Conservation (phyloP, 2,888 invertebrate genomes). For the Caenorhabditis angaria region DNA sequence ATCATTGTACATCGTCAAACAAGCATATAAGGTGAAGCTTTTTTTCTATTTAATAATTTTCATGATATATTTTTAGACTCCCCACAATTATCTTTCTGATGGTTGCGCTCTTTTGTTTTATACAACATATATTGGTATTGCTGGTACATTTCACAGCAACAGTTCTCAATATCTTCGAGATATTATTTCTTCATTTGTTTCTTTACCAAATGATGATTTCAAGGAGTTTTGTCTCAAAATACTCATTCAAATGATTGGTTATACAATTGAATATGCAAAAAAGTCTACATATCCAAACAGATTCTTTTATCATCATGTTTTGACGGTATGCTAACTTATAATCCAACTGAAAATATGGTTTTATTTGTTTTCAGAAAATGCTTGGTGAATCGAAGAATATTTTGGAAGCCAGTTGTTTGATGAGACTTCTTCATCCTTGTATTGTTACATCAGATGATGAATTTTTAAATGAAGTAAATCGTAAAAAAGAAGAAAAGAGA, state of each 20-base stretch:
- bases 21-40: constrained; percentile 41
- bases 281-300: constrained; percentile 21
- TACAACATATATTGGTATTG: constrained; percentile 86
- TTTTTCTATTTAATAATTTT: background rate
- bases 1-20: constrained; percentile 42
- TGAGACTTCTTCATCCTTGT: constrained; percentile 33
- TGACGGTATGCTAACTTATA: too few species aligned
- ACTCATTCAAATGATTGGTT: constrained; percentile 44
- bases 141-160: constrained; percentile 84
- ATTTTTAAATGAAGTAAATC: constrained; percentile 37
- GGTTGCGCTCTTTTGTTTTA: constrained; percentile 89
- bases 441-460: constrained; percentile 22
- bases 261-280: constrained; percentile 39
- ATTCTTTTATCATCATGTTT: constrained; percentile 32
- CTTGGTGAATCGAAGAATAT: constrained; percentile 33
- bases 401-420: constrained; percentile 20
- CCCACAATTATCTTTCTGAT: constrained; percentile 63
- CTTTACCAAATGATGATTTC: constrained; percentile 8
- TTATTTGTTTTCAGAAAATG: constrained; percentile 32
- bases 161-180: constrained; percentile 28
- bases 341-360: too few species aligned
- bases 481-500: constrained; percentile 38
- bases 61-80: constrained; percentile 20
- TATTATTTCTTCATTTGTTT: constrained; percentile 21
- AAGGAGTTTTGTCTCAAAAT: constrained; percentile 35